Base-by-base conservation (phyloP, 2,888 invertebrate genomes). In the Emmelina monodactyla region DNA sequence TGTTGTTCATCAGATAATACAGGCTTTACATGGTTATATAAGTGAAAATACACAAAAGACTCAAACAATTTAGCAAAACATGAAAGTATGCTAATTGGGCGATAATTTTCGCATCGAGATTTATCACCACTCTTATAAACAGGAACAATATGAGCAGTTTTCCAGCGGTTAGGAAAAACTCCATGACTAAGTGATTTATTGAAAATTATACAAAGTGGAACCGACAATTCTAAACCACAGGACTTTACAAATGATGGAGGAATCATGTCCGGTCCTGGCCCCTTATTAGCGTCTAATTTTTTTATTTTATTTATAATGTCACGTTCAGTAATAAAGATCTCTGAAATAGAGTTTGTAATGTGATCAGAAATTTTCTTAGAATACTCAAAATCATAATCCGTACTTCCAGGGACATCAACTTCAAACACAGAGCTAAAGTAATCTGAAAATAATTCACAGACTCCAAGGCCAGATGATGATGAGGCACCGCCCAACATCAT, bases 51-150 rank as follows among this genome's bases (percentile, higher is more conserved):
- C 12, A 41, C 14, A 2, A 36, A 29, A 9, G 34, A 34, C 22
- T 41, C 40, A 22, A 35, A 37, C 3, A 35, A 9, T 32, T 37
- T 40, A 3, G 37, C 33, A 22, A 40, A n/a, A 28, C 28, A 31
- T 6, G 35, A 37, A n/a, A 37, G 16, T 9, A 37, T 33, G n/a
- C 33, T 35, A 4, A 40, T 35, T 3, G 37, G 37, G 3, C 37
- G 14, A 14, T 40, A 40, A 19, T 40, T 40, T 4, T 22, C 14
- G 15, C 31, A 34, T 7, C 14, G n/a, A 22, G 11, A 22, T 13
- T 12, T 31, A 12, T 37, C 30, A 13, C 40, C 40, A 7, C 10
- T 14, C 30, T 37, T 37, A 22, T 16, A 31, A 12, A 37, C 31
- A 12, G 37, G 37, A 7, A 34, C 16, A 6, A 40, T 32, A 12